Conservation (phyloP, 2,888 invertebrate species). For the Lasioglossum morio region DNA sequence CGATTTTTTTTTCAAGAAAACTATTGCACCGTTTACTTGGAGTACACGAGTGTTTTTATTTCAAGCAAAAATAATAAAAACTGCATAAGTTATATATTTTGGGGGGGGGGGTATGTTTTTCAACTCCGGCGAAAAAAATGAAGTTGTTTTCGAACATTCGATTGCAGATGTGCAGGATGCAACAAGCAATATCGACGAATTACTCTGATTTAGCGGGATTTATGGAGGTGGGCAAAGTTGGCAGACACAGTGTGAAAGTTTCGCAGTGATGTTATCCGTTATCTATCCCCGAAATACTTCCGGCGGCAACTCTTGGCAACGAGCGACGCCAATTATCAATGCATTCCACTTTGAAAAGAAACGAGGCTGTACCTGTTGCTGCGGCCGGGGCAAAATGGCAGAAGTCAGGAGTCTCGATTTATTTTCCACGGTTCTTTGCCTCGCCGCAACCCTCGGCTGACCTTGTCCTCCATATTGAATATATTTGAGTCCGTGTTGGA, state of each 20-base stretch:
- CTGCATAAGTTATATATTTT: too few relatives aligned
- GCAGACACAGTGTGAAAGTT: neutral
- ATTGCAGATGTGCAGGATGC: neutral
- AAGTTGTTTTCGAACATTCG: neutral
- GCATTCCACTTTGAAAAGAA: constrained; percentile 30
- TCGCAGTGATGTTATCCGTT: neutral
- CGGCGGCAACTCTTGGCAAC: neutral
- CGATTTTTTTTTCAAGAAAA: too few relatives aligned
- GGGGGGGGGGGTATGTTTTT: too few relatives aligned
- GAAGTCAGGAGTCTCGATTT: constrained; percentile 31
- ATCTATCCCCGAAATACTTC: neutral
- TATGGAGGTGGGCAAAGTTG: neutral
- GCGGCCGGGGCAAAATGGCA: constrained; percentile 16
- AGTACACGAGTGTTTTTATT: too few relatives aligned
- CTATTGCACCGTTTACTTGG: too few relatives aligned
- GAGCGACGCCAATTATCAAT: constrained; percentile 45
- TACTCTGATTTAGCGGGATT: neutral
- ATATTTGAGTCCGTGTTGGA: neutral
- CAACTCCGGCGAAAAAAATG: too few relatives aligned
- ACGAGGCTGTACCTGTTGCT: constrained; percentile 51
- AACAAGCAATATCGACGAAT: neutral
- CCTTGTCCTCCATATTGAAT: constrained; percentile 9
- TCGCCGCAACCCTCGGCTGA: neutral
- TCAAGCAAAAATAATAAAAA: too few relatives aligned
- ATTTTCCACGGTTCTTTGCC: constrained; percentile 2